Evolutionary conservation across 1,140 invertebrate genomes (phyloP).

Genomic region (Capitella teleta): DNA sequence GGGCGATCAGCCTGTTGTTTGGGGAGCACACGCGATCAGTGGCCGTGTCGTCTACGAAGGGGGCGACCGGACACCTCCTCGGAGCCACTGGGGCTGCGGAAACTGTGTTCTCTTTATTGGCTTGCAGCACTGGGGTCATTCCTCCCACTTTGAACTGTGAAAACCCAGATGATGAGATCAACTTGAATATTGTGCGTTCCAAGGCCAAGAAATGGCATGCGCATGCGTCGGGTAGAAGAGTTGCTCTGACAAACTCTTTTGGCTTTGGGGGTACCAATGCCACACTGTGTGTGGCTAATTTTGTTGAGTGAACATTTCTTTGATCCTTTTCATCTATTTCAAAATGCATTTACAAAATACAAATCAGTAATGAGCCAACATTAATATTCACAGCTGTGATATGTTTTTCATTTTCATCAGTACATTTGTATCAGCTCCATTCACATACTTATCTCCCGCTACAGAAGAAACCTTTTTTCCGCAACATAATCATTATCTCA

Average conservation of each 20-base stretch:
- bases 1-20: slow-evolving; percentile 59
- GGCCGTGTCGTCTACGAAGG: slow-evolving; percentile 82
- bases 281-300: slow-evolving; percentile 58
- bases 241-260: slow-evolving; percentile 96
- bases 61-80: slow-evolving; percentile 84
- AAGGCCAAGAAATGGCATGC: slow-evolving; percentile 49
- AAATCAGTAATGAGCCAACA: too few relatives aligned
- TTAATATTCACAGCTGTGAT: too few relatives aligned
- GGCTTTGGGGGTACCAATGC: slow-evolving; percentile 98
- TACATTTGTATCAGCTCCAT: too few relatives aligned
- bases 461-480: too few relatives aligned
- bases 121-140: slow-evolving; percentile 60
- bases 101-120: slow-evolving; percentile 68
- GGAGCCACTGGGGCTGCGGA: slow-evolving; percentile 92
- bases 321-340: too few relatives aligned
- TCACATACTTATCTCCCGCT: too few relatives aligned
- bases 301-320: not conserved
- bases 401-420: too few relatives aligned
- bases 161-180: slow-evolving; percentile 47
- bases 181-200: slow-evolving; percentile 62
- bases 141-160: slow-evolving; percentile 88
- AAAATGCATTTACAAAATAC: too few relatives aligned
- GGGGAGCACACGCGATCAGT: slow-evolving; percentile 45
- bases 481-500: too few relatives aligned
- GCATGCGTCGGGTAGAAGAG: slow-evolving; percentile 35